Evolutionary conservation across 2,797 vertebrate species (phyloP).

Genomic region (Tamandua tetradactyla): DNA sequence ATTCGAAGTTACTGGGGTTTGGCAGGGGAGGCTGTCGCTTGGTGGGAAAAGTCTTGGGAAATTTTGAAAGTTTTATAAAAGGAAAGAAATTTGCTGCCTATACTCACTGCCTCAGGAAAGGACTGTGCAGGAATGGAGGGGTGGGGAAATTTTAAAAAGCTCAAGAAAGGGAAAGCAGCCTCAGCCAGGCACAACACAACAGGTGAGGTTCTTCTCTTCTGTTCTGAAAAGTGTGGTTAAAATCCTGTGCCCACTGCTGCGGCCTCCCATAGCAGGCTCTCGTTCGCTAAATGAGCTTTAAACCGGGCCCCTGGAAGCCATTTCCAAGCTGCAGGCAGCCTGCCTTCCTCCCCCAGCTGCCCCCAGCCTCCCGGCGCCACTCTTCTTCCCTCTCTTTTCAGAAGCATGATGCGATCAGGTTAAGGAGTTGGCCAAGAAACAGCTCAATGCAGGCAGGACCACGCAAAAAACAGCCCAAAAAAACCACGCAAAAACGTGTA

Average conservation of each 20-base stretch:
- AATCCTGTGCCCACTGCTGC: background rate
- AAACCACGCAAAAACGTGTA: no score
- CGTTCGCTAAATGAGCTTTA: background rate
- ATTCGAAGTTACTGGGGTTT: no score
- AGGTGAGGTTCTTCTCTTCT: background rate
- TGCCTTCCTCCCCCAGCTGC: background rate
- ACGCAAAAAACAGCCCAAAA: background rate
- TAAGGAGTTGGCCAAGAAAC: background rate
- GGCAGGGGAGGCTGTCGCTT: no score
- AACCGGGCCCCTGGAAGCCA: background rate
- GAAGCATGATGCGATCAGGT: background rate
- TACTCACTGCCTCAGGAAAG: no score
- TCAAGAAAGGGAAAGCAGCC: background rate
- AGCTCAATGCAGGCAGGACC: background rate
- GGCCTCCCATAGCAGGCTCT: background rate
- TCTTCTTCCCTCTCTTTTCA: conserved; percentile 9
- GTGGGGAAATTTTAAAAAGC: no score
- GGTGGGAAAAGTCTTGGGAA: no score
- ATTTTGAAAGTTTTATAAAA: no score
- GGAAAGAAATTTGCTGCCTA: no score
- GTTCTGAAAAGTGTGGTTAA: background rate
- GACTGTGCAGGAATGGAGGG: no score
- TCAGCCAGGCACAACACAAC: background rate
- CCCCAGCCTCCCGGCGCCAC: background rate
- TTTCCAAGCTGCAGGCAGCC: background rate